Evolutionary conservation across 2,888 invertebrate species (phyloP), one percentile per base, ranked within the genome.

Genomic region (Sericinus montela): DNA sequence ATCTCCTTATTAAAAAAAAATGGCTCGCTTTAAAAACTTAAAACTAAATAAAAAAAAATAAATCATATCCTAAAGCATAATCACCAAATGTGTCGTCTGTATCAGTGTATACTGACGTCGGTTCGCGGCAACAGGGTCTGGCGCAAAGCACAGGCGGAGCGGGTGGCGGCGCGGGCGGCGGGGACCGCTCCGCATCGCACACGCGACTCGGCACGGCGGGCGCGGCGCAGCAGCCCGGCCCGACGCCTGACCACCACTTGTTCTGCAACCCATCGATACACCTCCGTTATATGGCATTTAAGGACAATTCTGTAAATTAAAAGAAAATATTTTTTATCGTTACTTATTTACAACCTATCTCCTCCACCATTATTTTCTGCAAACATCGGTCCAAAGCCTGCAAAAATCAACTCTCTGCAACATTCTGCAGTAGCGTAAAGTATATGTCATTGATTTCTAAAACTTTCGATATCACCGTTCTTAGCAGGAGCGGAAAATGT

Each of bases 121-220:
- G 73, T 76, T 80, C 80, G 65, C 80, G 79, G 75, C 81, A 80
- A 71, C 83, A 80, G 67, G 82, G 80, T 69, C 81, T 73, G 70
- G 77, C 69, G 72, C 82, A 80, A 67, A 69, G 80, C 75, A 76
- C 77, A 60, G 80, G 76, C 66, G 73, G 75, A 54, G 64, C 62
- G 55, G 67, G 67, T 53, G 74, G 80, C 70, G 79, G 86, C 76
- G 78, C 81, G 75, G 82, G 75, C 73, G 78, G 78, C 73, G 84
- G 74, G 74, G 80, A 80, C 83, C 82, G 89, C 80, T 83, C 86
- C 85, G 88, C 87, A 87, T 87, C 81, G 86, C 83, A 89, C 81
- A 88, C 87, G 76, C 83, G 82, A 80, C 75, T 76, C 73, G 81
- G 77, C 80, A 82, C 85, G 79, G 75, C 81, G 77, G 81, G 79